Evolutionary conservation across 2,113 vertebrate species (phyloP).

Genomic region (Rhinolophus ferrumequinum): DNA sequence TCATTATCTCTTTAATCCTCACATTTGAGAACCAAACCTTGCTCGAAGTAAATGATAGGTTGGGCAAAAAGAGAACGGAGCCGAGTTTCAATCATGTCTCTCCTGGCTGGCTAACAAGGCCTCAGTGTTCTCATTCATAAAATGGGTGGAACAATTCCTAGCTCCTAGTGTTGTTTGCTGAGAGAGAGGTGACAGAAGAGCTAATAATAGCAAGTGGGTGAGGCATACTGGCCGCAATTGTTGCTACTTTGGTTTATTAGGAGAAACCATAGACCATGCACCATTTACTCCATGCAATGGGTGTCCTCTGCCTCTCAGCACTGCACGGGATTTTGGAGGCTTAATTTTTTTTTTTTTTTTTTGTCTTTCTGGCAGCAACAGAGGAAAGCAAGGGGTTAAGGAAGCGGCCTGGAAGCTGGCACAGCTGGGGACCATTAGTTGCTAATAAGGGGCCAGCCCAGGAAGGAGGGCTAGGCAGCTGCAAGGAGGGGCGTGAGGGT

Average conservation of each 20-base stretch:
- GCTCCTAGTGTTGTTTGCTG: background rate
- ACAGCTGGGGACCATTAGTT: conserved; percentile 60
- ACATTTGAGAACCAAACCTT: background rate
- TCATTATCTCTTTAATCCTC: background rate
- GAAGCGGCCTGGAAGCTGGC: conserved; percentile 48
- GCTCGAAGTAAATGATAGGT: background rate
- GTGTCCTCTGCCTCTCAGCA: background rate
- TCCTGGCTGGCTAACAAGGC: background rate
- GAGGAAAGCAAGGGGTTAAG: conserved; percentile 64
- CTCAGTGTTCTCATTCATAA: background rate
- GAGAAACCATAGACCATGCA: background rate
- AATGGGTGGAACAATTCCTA: background rate
- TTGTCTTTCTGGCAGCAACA: background rate
- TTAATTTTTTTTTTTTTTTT: too few relatives aligned
- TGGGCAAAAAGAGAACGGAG: background rate
- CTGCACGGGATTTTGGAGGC: background rate
- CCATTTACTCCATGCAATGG: background rate
- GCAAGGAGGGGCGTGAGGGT: background rate
- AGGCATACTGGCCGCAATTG: background rate
- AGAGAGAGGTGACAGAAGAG: background rate
- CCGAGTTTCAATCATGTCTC: background rate
- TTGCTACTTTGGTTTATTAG: background rate
- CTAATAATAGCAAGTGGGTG: background rate
- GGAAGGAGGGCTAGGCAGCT: conserved; percentile 24
- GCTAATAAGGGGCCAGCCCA: background rate